phyloP scores from a whole-genome alignment of 2,113 vertebrate genomes.

The Cariama cristata region DNA sequence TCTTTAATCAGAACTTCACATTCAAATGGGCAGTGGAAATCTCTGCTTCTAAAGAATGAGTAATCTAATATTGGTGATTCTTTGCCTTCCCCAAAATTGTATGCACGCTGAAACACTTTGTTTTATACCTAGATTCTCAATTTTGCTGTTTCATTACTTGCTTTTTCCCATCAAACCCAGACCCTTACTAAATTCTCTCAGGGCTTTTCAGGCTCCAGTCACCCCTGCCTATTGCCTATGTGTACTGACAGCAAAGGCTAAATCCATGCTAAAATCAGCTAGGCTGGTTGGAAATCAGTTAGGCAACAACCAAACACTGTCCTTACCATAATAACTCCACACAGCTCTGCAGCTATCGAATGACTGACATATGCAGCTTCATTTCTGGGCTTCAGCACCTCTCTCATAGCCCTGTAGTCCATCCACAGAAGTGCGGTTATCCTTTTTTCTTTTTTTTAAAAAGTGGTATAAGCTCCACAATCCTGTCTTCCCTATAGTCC shows the following conservation, averaged over 20 bases:
- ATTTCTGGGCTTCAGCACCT: not conserved
- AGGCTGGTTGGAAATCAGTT: not conserved
- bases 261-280: not conserved
- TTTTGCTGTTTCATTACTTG: not conserved
- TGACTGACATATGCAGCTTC: not conserved
- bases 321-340: not conserved
- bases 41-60: not conserved
- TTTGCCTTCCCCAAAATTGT: not conserved
- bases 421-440: not conserved
- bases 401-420: not conserved
- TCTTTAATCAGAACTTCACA: not conserved
- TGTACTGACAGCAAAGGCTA: not conserved
- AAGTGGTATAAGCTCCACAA: not conserved
- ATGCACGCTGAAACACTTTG: fast-evolving
- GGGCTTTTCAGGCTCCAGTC: not conserved
- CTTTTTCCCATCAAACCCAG: not conserved
- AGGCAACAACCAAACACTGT: not conserved
- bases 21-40: not conserved
- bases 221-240: not conserved
- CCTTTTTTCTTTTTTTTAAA: fast-evolving
- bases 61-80: not conserved
- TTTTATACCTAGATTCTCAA: not conserved
- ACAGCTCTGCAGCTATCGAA: not conserved
- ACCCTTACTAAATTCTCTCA: not conserved
- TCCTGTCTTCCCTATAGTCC: not conserved